Evolutionary conservation across 2,888 invertebrate genomes (phyloP).

Genomic region (Dolichopus griseipennis): DNA sequence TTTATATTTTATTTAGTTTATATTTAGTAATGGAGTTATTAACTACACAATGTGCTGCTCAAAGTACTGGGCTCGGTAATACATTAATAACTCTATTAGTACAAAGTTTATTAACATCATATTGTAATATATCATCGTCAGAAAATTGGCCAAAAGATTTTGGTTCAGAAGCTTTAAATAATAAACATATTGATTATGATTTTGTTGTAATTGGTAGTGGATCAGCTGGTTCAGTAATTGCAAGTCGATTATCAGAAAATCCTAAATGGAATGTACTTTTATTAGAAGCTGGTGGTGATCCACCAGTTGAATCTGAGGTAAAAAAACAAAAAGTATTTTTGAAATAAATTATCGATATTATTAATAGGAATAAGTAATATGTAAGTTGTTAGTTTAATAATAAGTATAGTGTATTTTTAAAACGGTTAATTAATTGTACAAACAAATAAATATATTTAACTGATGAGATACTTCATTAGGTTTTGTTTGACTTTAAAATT

Average conservation of each 20-base stretch:
- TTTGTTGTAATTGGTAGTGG: constrained; percentile 21
- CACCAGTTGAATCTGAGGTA: constrained; percentile 28
- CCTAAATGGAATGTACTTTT: constrained; percentile 27
- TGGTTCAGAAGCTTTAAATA: constrained; percentile 27
- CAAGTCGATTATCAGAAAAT: constrained; percentile 30
- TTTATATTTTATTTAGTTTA: background rate
- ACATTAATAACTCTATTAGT: constrained; percentile 48
- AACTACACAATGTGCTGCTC: constrained; percentile 33
- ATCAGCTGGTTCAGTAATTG: constrained; percentile 24
- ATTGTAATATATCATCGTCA: constrained; percentile 46
- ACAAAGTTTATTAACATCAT: constrained; percentile 48
- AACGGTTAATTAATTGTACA: too few species aligned
- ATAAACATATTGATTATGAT: constrained; percentile 25
- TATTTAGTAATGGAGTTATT: constrained; percentile 39
- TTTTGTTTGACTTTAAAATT: too few species aligned
- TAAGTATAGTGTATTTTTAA: too few species aligned
- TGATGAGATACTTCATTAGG: too few species aligned
- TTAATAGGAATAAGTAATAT: too few species aligned
- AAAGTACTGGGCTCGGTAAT: constrained; percentile 23
- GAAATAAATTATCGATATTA: too few species aligned
- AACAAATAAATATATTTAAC: too few species aligned
- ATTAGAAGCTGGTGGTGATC: constrained; percentile 29
- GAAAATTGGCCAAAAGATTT: constrained; percentile 47
- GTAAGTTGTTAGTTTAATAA: too few species aligned
- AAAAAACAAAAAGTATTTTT: too few species aligned